Evolutionary conservation across 2,113 vertebrate genomes (phyloP), one percentile per base, ranked within the genome.

Genomic region (Anthoscopus minutus): DNA sequence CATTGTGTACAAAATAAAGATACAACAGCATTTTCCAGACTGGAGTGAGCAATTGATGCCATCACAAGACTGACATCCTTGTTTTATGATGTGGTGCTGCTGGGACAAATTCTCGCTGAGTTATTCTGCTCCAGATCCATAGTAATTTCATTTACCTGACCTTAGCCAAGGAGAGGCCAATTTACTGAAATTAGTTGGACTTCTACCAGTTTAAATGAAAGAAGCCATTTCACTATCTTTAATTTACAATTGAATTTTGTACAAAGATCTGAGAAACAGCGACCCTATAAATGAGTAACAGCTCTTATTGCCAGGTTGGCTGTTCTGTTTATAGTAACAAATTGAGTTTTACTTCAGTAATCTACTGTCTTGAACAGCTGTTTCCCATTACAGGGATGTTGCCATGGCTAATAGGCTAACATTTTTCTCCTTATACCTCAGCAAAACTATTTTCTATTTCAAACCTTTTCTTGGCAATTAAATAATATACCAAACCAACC

Each of bases 311-410:
- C 92, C 94, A 97, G 96, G 94, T 91, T 94, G n/a, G 53, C 92
- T 85, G 76, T 89, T 89, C 95, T 92, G 79, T 95, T 95, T 95
- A 69, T 96, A 97, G 94, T 93, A 96, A 93, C 78, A 88, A 93
- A 97, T 73, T 48, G 15, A 96, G 80, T 93, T 92, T 90, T 92
- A 76, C 81, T 94, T 93, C 88, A 79, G 71, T 64, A 93, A 91
- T 76, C 93, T 88, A 54, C 86, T 90, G 80, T 64, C 78, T 58
- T 66, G 70, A 96, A 53, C 82, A 92, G 83, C 88, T 91, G 91
- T 80, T 84, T 90, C 76, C 90, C 45, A 22, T 92, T 87, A 94
- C 74, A 91, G 64, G 62, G 92, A 91, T 40, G 45, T 42, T 96
- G 90, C 88, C 92, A 94, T 96, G 92, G 89, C 88, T 87, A 93